Percentiles rank a stretch among this genome's conserved stretches.
These are phyloP conservation scores for Loripinus fragilis DNA, from an alignment of 2,888 invertebrate species.

Conservation along the genomic window DNA sequence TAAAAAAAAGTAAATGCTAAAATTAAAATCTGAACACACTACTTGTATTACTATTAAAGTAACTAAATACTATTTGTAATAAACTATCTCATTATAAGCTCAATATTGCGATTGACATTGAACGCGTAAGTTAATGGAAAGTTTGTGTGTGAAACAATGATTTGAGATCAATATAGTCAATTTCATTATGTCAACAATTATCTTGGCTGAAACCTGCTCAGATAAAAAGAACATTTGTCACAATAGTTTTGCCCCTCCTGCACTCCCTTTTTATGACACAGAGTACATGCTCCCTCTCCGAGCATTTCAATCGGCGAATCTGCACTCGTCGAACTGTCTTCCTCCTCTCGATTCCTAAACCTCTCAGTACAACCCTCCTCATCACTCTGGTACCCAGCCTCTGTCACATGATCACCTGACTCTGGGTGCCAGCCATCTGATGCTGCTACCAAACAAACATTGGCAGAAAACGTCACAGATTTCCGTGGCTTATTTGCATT, in stretches of 20 bases:
- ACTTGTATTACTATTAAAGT: conserved; percentile 16
- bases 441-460: conserved; percentile 95
- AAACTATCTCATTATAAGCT: background rate
- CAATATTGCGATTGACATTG: background rate
- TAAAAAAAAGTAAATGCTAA: conserved; percentile 13
- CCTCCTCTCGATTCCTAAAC: conserved; percentile 64
- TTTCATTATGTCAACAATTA: background rate
- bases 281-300: conserved; percentile 90
- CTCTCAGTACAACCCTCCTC: conserved; percentile 61
- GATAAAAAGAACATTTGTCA: conserved; percentile 95
- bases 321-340: conserved; percentile 70
- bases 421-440: conserved; percentile 86
- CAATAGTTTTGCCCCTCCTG: conserved; percentile 92
- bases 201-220: conserved; percentile 84
- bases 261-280: conserved; percentile 94
- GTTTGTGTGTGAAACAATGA: conserved; percentile 7
- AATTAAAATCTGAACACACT: conserved; percentile 19
- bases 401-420: conserved; percentile 37
- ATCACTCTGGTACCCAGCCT: conserved; percentile 68
- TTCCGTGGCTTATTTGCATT: conserved; percentile 84
- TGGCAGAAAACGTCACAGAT: conserved; percentile 97
- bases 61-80: conserved; percentile 7
- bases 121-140: conserved; percentile 7
- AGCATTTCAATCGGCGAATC: conserved; percentile 67
- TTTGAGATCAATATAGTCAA: conserved; percentile 4